These are phyloP conservation scores for Listrodromus nycthemerus DNA, from an alignment of 2,888 invertebrate genomes.

Conservation along the genomic window DNA sequence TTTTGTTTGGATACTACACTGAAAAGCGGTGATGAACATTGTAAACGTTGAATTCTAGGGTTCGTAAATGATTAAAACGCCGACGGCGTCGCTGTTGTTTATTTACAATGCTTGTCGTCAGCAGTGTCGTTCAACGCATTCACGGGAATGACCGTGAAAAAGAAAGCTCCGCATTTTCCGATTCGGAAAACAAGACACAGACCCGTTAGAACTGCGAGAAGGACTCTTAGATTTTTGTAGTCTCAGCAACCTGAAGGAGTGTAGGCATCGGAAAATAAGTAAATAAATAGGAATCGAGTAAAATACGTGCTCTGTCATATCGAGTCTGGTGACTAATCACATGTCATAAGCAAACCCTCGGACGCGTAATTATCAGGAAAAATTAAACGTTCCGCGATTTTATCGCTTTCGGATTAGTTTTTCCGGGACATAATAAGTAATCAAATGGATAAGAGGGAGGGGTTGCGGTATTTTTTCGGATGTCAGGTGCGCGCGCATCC, in stretches of 20 bases:
- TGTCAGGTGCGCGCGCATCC: background rate
- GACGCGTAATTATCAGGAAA: background rate
- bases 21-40: background rate
- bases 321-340: background rate
- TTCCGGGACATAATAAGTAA: background rate
- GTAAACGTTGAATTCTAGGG: no score
- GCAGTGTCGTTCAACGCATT: background rate
- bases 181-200: background rate
- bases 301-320: background rate
- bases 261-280: conserved; percentile 2
- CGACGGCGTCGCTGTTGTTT: background rate
- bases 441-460: background rate
- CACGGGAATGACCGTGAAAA: background rate
- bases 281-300: background rate
- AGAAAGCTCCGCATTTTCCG: background rate
- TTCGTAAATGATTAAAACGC: no score
- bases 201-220: background rate
- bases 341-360: background rate
- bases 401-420: background rate
- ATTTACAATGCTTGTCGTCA: background rate
- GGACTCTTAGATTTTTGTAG: background rate
- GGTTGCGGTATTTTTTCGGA: background rate
- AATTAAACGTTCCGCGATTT: background rate
- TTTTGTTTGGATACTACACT: background rate
- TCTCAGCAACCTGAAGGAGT: background rate